Evolutionary conservation across 2,797 vertebrate genomes (phyloP).

Genomic region (Kryptopterus vitreolus): DNA sequence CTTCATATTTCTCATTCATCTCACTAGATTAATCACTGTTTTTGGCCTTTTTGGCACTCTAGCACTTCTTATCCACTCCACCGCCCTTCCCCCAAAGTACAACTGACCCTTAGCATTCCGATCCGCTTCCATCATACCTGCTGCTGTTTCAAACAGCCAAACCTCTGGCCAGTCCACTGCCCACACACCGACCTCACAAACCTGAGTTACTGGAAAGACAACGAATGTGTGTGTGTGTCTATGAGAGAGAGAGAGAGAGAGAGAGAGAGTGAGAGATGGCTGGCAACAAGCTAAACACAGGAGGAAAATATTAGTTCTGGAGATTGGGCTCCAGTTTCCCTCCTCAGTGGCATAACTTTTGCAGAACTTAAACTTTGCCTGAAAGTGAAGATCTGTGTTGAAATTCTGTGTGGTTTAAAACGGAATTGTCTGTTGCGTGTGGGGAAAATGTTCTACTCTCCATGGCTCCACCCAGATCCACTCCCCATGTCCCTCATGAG

Average conservation of each 20-base stretch:
- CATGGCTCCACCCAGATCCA: background rate
- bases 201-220: background rate
- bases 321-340: constrained; percentile 28
- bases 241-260: background rate
- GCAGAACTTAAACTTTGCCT: background rate
- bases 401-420: background rate
- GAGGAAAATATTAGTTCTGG: constrained; percentile 45
- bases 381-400: background rate
- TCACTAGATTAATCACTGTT: constrained; percentile 52
- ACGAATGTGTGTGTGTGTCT: background rate
- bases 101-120: constrained; percentile 69
- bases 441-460: background rate
- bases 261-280: constrained; percentile 6
- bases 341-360: background rate
- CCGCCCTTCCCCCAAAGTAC: constrained; percentile 20
- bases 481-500: background rate
- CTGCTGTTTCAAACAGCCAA: constrained; percentile 57
- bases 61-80: constrained; percentile 47
- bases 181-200: constrained; percentile 31
- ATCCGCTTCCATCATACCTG: constrained; percentile 73
- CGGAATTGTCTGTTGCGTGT: background rate
- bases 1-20: constrained; percentile 61
- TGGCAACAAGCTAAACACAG: constrained; percentile 41
- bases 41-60: constrained; percentile 55
- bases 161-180: constrained; percentile 31